Base-by-base conservation (phyloP, 2,888 invertebrate species). In the Cheilosia vulpina region DNA sequence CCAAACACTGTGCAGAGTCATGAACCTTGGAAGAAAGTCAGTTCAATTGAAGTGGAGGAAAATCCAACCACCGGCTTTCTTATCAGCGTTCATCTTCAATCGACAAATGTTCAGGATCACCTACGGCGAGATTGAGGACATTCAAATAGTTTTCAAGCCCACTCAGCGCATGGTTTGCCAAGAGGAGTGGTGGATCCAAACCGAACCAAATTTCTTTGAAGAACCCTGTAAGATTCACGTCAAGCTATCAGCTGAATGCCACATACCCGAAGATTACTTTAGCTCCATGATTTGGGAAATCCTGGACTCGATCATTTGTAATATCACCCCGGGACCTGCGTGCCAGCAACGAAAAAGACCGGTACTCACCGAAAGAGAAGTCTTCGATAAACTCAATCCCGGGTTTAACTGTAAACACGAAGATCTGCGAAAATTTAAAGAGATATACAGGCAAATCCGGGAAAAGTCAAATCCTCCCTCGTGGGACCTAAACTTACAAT, bases 341-440 rank as follows among this genome's bases (percentile, higher is more conserved):
- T 43, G 15, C 11, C 13, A 24, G 5, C 9, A 5, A 17, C 41
- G 19, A 13, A n/a, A 11, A n/a, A 53, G 19, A 41, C 0, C 4
- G 7, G 21, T 24, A 0, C 41, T 62, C 0, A 52, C 34, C 27
- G 76, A 76, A 15, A 60, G 13, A 11, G 55, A 82, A 21, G 6
- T 66, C 4, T 82, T 83, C 21, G 83, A 83, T 2, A 66, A 63
- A 21, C 6, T 55, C 2, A 83, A 83, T 72, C 68, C 78, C 6
- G 82, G 82, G 7, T 62, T 83, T 13, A 78, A 83, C 17, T 78
- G 72, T 17, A 17, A 50, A 2, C 11, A 5, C 6, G n/a, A 38
- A 0, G 77, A 82, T 11, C 4, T 82, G 7, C 43, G 17, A 0
- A 24, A 60, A 7, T 60, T 77, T 7, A 60, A 78, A 21, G 66